phyloP scores from a whole-genome alignment of 23 tunicate genomes.

The Trididemnum nubilum region DNA sequence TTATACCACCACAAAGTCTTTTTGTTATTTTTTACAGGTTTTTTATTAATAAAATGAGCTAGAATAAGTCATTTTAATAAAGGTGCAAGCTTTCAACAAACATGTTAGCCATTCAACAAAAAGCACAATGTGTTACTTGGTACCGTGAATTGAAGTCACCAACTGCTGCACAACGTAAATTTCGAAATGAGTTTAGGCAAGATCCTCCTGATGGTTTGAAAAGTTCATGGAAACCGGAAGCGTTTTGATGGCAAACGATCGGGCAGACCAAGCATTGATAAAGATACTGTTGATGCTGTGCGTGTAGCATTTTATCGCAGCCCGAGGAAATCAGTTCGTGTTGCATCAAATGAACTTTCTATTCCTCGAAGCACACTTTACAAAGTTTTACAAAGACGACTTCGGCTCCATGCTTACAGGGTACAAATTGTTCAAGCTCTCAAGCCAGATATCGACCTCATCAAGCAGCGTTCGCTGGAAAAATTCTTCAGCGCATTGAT shows the following conservation, averaged over 20 bases:
- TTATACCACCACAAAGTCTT: slow-evolving; percentile 18
- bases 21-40: slow-evolving; percentile 23
- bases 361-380: slow-evolving; percentile 20
- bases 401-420: slow-evolving; percentile 28
- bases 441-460: slow-evolving; percentile 9
- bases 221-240: not conserved
- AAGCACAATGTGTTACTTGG: slow-evolving; percentile 20
- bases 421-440: slow-evolving; percentile 16
- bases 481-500: slow-evolving; percentile 4
- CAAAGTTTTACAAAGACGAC: slow-evolving; percentile 10
- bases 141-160: slow-evolving; percentile 22
- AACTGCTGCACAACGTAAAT: slow-evolving; percentile 20
- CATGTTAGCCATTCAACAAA: slow-evolving; percentile 7
- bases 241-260: slow-evolving; percentile 3
- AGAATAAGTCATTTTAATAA: slow-evolving; percentile 23
- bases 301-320: slow-evolving; percentile 9
- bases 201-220: not conserved
- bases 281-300: slow-evolving; percentile 18
- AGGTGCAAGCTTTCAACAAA: slow-evolving; percentile 20
- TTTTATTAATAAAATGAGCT: slow-evolving; percentile 2
- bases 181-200: slow-evolving; percentile 15
- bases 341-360: slow-evolving; percentile 17
- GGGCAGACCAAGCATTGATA: slow-evolving; percentile 18
- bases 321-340: slow-evolving; percentile 21
- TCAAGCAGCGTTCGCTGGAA: slow-evolving; percentile 6